A percentile compares a stretch with the other conserved stretches of the same genome.
Conservation (phyloP, 2,797 vertebrate genomes). For the Enteromius thamalakanensis region DNA sequence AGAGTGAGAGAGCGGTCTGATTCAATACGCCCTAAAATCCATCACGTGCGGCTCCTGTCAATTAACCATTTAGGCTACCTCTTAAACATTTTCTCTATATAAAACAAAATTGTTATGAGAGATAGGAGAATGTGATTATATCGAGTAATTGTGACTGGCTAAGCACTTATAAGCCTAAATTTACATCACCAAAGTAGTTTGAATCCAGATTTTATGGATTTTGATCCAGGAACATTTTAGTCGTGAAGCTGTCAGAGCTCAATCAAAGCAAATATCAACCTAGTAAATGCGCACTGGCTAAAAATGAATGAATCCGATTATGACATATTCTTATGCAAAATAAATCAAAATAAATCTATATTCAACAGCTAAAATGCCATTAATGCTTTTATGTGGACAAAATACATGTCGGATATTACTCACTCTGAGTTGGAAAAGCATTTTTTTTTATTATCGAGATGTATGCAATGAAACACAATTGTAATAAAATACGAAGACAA, state of each 20-base stretch:
- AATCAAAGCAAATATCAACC: not conserved
- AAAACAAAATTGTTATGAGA: conserved; percentile 9
- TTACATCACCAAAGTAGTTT: not conserved
- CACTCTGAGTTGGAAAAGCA: not conserved
- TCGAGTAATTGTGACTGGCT: conserved; percentile 1
- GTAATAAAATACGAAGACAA: not conserved
- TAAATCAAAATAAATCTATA: not conserved
- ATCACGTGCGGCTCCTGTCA: conserved; percentile 80
- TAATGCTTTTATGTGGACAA: not conserved
- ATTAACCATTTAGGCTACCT: conserved; percentile 78
- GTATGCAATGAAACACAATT: not conserved
- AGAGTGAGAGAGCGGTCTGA: conserved; percentile 73
- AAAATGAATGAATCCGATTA: not conserved
- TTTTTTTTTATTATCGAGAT: not conserved
- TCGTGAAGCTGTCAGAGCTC: not conserved
- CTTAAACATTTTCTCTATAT: conserved; percentile 50
- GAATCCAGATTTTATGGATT: conserved; percentile 21
- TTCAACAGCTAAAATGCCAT: not conserved
- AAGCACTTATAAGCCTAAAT: not conserved
- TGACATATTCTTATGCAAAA: not conserved
- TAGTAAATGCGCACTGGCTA: not conserved
- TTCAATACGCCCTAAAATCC: conserved; percentile 84
- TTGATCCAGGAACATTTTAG: not conserved
- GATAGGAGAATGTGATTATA: conserved; percentile 13
- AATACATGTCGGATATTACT: not conserved